Conservation (phyloP, 2,113 vertebrate species). For the Epinephelus cyanopodus region DNA sequence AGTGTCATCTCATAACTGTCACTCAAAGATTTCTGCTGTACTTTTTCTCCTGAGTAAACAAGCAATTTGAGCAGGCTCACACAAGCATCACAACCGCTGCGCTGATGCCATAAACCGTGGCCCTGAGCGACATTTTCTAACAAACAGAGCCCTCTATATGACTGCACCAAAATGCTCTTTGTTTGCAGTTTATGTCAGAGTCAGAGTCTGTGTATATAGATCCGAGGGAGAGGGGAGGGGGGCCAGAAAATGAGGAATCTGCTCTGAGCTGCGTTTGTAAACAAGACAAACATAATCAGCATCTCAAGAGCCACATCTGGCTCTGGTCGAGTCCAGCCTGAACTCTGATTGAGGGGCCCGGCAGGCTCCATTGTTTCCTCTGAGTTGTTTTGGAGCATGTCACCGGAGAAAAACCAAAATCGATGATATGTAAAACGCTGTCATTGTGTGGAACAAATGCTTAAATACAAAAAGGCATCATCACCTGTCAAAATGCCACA, state of each 20-base stretch:
- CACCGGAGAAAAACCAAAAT: conserved; percentile 55
- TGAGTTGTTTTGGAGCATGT: conserved; percentile 62
- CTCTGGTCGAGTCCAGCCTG: conserved; percentile 60
- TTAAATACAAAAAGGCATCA: conserved; percentile 1
- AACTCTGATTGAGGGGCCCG: conserved; percentile 73
- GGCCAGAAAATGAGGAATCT: conserved; percentile 61
- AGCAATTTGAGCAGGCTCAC: conserved; percentile 7
- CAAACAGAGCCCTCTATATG: conserved; percentile 55
- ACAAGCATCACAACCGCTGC: conserved; percentile 32
- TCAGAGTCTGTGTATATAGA: conserved; percentile 68
- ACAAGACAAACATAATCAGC: conserved; percentile 82
- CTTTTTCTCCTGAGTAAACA: conserved; percentile 42
- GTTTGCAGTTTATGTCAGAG: conserved; percentile 61
- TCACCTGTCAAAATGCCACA: conserved; percentile 8
- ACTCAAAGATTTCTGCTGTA: conserved; percentile 26
- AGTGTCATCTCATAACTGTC: conserved; percentile 13
- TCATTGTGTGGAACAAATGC: conserved; percentile 24
- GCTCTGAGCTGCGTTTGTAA: conserved; percentile 74
- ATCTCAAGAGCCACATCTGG: conserved; percentile 81
- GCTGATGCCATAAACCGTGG: conserved; percentile 44
- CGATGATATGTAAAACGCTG: conserved; percentile 45
- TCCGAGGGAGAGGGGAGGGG: conserved; percentile 10
- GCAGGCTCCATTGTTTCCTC: conserved; percentile 64
- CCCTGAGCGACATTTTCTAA: conserved; percentile 42
- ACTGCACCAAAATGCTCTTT: conserved; percentile 59